Base-by-base conservation (phyloP, 2,888 invertebrate genomes). In the Agrotis clavis region DNA sequence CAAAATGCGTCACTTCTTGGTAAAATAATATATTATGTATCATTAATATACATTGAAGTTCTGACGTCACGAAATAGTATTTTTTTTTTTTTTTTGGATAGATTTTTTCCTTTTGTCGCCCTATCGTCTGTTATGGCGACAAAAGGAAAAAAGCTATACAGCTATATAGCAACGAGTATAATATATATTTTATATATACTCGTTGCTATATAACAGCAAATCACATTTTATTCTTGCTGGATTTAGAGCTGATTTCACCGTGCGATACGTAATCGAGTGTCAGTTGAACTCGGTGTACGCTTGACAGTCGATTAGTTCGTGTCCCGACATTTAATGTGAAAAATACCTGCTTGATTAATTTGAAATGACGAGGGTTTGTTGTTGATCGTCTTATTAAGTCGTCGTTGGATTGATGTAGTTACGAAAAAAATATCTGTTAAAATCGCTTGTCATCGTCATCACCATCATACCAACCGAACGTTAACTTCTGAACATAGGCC, bases 181-280 rank as follows among this genome's bases (percentile, higher is more conserved):
- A n/a, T n/a, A n/a, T n/a, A n/a, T n/a, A n/a, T n/a, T n/a, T n/a
- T n/a, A 18, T 9, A 41, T 9, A 11, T 41, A 41, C 11, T 41
- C 11, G 9, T 41, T 11, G 21, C 53, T 41, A 30, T 63, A 59
- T 48, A 71, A n/a, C 30, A n/a, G 48, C 4, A 50, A 63, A 35
- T 21, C 25, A 21, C 18, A 56, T 56, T 79, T 76, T 65, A 79
- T 65, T 76, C 60, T 74, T 74, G 35, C 41, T 21, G 50, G 14
- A 65, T 73, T 73, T 61, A 73, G 80, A 65, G 80, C 76, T 51
- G 74, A 79, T 76, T 79, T 25, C 54, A 79, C 64, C 64, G 47
- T 57, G 2, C 53, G 76, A 73, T 73, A 79, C 64, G 74, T 76
- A 76, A 76, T 79, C 76, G 80, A 79, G 54, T 61, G 76, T 79